Evolutionary conservation across 2,797 vertebrate species (phyloP), one percentile per base, ranked within the genome.

Genomic region (Perodicticus potto): DNA sequence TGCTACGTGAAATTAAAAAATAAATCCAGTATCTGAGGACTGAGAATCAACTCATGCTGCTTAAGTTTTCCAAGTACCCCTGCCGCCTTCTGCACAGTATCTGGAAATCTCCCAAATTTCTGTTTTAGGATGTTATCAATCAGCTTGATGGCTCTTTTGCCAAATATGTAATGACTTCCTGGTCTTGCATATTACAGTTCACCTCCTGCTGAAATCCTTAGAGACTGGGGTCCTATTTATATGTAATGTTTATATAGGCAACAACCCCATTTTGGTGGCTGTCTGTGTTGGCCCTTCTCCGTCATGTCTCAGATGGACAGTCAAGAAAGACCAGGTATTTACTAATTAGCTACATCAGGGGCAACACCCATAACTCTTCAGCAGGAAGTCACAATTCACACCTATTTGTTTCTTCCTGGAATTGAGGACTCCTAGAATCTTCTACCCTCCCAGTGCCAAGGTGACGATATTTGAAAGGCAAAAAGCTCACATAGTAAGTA

Each of bases 161-260:
- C 73, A 86, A 94, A 90, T 22, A 17, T 20, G 20, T 80, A 40
- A 40, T 94, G 82, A 61, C 34, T 85, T 88, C 8, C 49, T 37
- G 67, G 22, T 29, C 40, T 90, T 85, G 55, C 34, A 55, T 12
- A 17, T 3, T 23, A n/a, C 0, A 61, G 20, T 23, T 23, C n/a
- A 70, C 95, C 45, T 83, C 49, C 74, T 91, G 77, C 53, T 91
- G 49, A 49, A 78, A 93, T 92, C n/a, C 53, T 76, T 89, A 73
- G n/a, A 78, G 83, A 49, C 32, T 25, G 12, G 2, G 29, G 43
- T 84, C 29, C 23, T 55, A 69, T 17, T 61, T 72, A 86, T 3
- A 19, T 23, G 32, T 17, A 70, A 63, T 34, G 20, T 67, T 85
- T 91, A 76, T 23, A 59, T 9, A 89, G 34, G 40, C 32, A 93